These are phyloP conservation scores for Scolopax bukidnonensis DNA, from an alignment of 2,797 vertebrate species.

Conservation along the genomic window DNA sequence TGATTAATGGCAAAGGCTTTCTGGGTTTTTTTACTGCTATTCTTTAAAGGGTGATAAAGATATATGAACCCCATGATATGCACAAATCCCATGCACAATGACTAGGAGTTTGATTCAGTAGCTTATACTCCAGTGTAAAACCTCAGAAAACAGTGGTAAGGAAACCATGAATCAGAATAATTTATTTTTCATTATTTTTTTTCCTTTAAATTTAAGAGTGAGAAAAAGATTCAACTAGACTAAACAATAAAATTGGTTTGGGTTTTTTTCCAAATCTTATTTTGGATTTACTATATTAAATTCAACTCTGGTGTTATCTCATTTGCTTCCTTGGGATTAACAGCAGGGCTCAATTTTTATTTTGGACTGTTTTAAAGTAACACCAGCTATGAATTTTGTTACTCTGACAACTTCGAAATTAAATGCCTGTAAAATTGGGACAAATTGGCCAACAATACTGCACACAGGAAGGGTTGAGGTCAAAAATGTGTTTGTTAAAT, in stretches of 20 bases:
- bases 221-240: background rate
- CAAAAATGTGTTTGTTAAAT: slow-evolving; percentile 27
- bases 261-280: background rate
- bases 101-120: slow-evolving; percentile 39
- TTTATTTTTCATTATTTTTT: slow-evolving; percentile 10
- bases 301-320: background rate
- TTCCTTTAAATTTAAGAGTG: background rate
- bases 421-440: slow-evolving; percentile 19
- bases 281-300: background rate
- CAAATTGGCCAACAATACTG: slow-evolving; percentile 14
- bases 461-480: background rate
- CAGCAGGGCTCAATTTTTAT: background rate
- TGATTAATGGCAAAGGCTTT: slow-evolving; percentile 59
- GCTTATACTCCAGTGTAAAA: slow-evolving; percentile 29
- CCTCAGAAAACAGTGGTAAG: slow-evolving; percentile 26
- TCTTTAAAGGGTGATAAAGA: slow-evolving; percentile 68
- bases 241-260: background rate
- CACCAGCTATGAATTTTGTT: background rate
- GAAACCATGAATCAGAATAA: slow-evolving; percentile 42
- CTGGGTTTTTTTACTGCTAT: slow-evolving; percentile 24
- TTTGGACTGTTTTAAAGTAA: background rate
- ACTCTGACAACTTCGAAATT: slow-evolving; percentile 13
- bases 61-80: slow-evolving; percentile 65
- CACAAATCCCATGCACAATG: slow-evolving; percentile 44
- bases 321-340: background rate